Evolutionary conservation across 2,888 invertebrate species (phyloP), one percentile per base, ranked within the genome.

Genomic region (Agrochola lota): DNA sequence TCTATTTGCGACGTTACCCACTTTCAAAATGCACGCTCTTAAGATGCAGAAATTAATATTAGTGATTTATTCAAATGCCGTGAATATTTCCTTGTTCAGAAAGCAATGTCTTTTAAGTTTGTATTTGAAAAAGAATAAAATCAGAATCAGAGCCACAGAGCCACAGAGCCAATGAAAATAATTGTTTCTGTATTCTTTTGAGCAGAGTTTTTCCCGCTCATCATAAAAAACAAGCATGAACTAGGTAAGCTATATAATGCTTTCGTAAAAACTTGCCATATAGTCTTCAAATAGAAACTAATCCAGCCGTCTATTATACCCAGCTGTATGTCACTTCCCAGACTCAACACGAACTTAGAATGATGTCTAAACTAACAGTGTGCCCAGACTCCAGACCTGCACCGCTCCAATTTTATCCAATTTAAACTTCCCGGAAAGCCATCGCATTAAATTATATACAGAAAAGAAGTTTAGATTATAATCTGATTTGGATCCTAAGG

Each of bases 391-490:
- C 35, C 12, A 43, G 46, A 20, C 88, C 80, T 84, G 79, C 87
- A 46, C 60, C 78, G 80, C 86, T 85, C 86, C 87, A 84, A 89
- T 91, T 87, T 87, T 78, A 90, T 89, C 90, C 90, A 91, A 92
- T 92, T 92, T 92, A 91, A 92, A 92, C 86, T 92, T 92, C 52
- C 63, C 64, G 74, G 59, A 64, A 80, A 83, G 43, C 76, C n/a
- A 78, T 59, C 75, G 67, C 71, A 74, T 74, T 71, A 76, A 80
- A 68, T 85, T 86, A 79, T 77, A 85, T 73, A 78, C 67, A 71
- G 71, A 63, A 86, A 84, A 84, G 57, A 77, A 75, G 49, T 75
- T 74, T 49, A 49, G 64, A 78, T 87, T 76, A 74, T 85, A 86
- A 72, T 85, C 83, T 55, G 35, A 81, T 81, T 77, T 77, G 35